Base-by-base conservation (phyloP, 2,797 vertebrate genomes). In the Periparus ater region DNA sequence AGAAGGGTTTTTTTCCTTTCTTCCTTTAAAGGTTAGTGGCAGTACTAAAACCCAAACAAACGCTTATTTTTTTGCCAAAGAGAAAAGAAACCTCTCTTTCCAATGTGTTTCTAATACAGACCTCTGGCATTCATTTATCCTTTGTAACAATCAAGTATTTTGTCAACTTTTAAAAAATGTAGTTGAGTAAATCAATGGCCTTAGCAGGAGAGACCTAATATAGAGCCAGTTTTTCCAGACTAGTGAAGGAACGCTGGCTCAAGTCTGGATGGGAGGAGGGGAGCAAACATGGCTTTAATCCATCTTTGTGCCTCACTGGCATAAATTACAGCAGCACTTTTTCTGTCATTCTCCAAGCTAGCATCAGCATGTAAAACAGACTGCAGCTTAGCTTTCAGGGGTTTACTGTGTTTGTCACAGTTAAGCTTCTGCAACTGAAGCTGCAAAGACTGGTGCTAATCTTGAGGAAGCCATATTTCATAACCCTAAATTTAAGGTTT, bases 51-150 rank as follows among this genome's bases (percentile, higher is more conserved):
- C 68, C 81, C 83, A 95, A 95, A 94, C 78, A 94, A 92, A 92
- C 3, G 32, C 30, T 58, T 66, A 16, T 54, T 89, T 82, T 91
- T 93, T 85, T 92, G 67, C 76, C 88, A 85, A 92, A 86, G 5
- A 91, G 80, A 92, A 88, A 86, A 91, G 50, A 95, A 86, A 70
- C 10, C 29, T n/a, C 63, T 61, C 48, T 76, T 91, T 87, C 74
- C 92, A 95, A 91, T 91, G 63, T 96, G 96, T 95, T 96, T 96
- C 86, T 92, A 96, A 96, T 94, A 96, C 45, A 94, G 67, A 91
- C 13, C 60, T 95, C 93, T 96, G 95, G 92, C 63, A 95, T 73
- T 95, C 71, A 73, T 90, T 96, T 96, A 92, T 84, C 61, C 90
- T 76, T 67, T 91, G 51, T 89, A 96, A 94, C 71, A 94, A 95